These are phyloP conservation scores for Hyperoplus immaculatus DNA, from an alignment of 2,797 vertebrate genomes.

Conservation along the genomic window DNA sequence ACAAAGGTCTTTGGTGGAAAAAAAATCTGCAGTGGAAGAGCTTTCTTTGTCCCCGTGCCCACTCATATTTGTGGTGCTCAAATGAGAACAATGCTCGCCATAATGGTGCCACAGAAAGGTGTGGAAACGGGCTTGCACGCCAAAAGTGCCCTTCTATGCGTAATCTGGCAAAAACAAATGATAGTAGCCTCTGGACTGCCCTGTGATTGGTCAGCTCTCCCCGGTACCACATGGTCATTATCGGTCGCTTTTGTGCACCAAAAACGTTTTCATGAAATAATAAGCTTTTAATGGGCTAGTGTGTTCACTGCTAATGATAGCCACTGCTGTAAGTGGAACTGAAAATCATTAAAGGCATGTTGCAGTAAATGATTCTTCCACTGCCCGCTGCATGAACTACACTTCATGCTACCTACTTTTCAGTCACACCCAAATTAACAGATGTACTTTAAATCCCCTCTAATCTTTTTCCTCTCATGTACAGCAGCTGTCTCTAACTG, in stretches of 20 bases:
- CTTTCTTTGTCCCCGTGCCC: conserved; percentile 75
- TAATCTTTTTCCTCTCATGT: conserved; percentile 69
- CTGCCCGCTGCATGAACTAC: conserved; percentile 67
- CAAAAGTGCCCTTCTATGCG: conserved; percentile 53
- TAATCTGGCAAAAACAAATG: conserved; percentile 36
- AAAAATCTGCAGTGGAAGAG: conserved; percentile 76
- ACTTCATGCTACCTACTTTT: conserved; percentile 69
- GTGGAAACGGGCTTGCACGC: conserved; percentile 65
- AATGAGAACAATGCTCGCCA: conserved; percentile 68
- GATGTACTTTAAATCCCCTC: conserved; percentile 73
- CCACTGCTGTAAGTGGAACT: conserved; percentile 29
- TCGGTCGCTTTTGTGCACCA: conserved; percentile 41
- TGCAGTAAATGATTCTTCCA: conserved; percentile 37
- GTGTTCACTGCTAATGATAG: conserved; percentile 59
- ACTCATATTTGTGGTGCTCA: conserved; percentile 65
- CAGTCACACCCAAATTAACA: conserved; percentile 71
- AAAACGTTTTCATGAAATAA: conserved; percentile 61
- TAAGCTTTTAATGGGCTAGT: conserved; percentile 55
- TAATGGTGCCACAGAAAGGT: conserved; percentile 71
- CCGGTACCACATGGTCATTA: conserved; percentile 56
- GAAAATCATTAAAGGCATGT: conserved; percentile 70
- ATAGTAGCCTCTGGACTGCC: conserved; percentile 31
- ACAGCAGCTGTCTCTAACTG: conserved; percentile 46
- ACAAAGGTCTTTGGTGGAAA: conserved; percentile 81
- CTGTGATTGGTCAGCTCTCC: conserved; percentile 31